Percentiles rank a stretch among this genome's conserved stretches.
Evolutionary conservation across 2,888 invertebrate genomes (phyloP).

Genomic region (Coelopa pilipes): DNA sequence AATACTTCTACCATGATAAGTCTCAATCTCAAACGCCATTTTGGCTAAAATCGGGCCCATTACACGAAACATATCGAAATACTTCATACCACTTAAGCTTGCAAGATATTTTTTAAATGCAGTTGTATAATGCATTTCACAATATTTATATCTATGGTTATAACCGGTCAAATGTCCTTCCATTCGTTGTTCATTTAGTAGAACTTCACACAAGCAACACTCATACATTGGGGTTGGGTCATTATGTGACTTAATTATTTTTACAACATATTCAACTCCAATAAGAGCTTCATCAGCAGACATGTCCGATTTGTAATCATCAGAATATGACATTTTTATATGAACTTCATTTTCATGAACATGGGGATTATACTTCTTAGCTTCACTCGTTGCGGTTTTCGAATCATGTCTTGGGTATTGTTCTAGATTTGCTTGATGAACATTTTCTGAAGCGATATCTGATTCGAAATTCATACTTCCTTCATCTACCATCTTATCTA

Average conservation of each 20-base stretch:
- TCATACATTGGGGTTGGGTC: slow-evolving; percentile 77
- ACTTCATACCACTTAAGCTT: slow-evolving; percentile 69
- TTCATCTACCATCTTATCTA: no score
- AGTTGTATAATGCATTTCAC: slow-evolving; percentile 69
- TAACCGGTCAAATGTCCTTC: slow-evolving; percentile 72
- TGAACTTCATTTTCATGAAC: neutral
- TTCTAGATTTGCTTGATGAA: neutral
- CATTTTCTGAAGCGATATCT: neutral
- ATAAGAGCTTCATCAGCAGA: slow-evolving; percentile 63
- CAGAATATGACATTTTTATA: no score
- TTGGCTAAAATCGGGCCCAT: slow-evolving; percentile 68
- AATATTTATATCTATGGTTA: slow-evolving; percentile 76
- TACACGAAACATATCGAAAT: slow-evolving; percentile 46
- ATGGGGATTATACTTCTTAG: neutral
- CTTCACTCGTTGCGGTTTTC: neutral
- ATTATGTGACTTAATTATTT: slow-evolving; percentile 73
- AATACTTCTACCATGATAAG: slow-evolving; percentile 75
- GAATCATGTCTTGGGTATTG: neutral
- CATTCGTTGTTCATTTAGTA: slow-evolving; percentile 75
- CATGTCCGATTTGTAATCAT: neutral
- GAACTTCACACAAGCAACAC: slow-evolving; percentile 80
- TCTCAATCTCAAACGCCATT: slow-evolving; percentile 75
- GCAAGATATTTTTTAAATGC: slow-evolving; percentile 72
- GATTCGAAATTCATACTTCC: neutral
- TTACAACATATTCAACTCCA: slow-evolving; percentile 81